Evolutionary conservation across 2,888 invertebrate genomes (phyloP).

Genomic region (Lasioglossum calceatum): DNA sequence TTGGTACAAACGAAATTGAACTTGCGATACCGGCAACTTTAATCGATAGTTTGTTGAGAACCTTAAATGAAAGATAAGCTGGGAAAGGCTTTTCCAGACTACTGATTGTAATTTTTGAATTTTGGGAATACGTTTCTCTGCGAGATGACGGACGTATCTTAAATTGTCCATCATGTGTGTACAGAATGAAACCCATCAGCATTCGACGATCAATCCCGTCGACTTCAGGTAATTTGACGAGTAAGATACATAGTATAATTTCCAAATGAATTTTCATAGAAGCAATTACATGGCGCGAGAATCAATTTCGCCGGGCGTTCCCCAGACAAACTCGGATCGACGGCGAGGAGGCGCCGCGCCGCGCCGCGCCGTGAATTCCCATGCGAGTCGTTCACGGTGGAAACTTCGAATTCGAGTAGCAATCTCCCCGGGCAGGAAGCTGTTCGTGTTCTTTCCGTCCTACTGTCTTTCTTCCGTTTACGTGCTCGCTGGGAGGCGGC

Average conservation of each 20-base stretch:
- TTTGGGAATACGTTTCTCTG: rapidly evolving
- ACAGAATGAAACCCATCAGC: too few relatives aligned
- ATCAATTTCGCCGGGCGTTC: background rate
- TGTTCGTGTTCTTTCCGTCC: slow-evolving; percentile 10
- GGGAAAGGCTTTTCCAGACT: background rate
- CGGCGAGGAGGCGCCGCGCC: background rate
- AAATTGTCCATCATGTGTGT: background rate
- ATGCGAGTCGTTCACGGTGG: background rate
- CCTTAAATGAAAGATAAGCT: background rate
- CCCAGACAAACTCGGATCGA: background rate
- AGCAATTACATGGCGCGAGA: background rate
- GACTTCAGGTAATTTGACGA: background rate
- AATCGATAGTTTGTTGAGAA: background rate
- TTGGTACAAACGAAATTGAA: background rate
- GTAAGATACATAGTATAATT: background rate
- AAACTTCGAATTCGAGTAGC: slow-evolving; percentile 23
- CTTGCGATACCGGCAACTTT: background rate
- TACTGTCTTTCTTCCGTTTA: slow-evolving; percentile 25
- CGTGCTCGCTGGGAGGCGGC: slow-evolving; percentile 27
- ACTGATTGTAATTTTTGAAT: background rate
- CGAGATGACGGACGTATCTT: background rate
- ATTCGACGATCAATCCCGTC: background rate
- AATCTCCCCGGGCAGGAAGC: slow-evolving; percentile 3
- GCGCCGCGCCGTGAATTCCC: background rate
- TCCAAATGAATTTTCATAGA: background rate